phyloP scores from a whole-genome alignment of 2,797 vertebrate species.

The Carcharodon carcharias region DNA sequence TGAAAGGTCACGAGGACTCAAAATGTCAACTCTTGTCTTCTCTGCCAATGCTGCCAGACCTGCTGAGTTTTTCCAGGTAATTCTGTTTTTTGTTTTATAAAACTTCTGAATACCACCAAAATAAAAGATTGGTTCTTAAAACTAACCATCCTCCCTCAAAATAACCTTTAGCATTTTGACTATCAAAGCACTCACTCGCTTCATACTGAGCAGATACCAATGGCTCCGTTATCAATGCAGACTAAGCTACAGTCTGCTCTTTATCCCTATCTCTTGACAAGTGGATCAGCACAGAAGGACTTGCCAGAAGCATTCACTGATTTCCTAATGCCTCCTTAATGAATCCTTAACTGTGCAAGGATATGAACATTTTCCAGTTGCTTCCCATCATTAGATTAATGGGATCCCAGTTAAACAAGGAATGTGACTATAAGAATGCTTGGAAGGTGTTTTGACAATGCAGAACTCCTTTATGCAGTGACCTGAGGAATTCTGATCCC shows the following conservation, averaged over 20 bases:
- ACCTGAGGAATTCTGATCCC: not conserved
- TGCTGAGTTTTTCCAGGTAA: too few relatives aligned
- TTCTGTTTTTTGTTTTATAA: too few relatives aligned
- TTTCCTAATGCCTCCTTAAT: not conserved
- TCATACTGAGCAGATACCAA: not conserved
- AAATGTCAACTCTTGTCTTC: too few relatives aligned
- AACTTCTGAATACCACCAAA: not conserved
- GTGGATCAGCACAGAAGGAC: not conserved
- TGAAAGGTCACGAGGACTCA: too few relatives aligned
- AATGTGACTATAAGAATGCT: not conserved
- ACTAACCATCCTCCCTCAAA: not conserved
- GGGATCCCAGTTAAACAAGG: not conserved
- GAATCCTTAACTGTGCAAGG: not conserved
- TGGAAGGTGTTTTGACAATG: not conserved
- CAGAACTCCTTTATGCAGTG: not conserved
- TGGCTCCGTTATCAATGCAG: not conserved
- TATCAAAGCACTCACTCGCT: not conserved
- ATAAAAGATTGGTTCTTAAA: not conserved
- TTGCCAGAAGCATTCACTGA: not conserved
- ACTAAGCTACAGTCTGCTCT: not conserved
- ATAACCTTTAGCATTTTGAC: not conserved
- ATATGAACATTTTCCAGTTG: not conserved
- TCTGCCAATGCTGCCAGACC: too few relatives aligned
- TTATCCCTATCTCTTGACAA: not conserved
- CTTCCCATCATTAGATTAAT: not conserved